Evolutionary conservation across 2,888 invertebrate species (phyloP), one percentile per base, ranked within the genome.

Genomic region (Drosophila imparisetae): DNA sequence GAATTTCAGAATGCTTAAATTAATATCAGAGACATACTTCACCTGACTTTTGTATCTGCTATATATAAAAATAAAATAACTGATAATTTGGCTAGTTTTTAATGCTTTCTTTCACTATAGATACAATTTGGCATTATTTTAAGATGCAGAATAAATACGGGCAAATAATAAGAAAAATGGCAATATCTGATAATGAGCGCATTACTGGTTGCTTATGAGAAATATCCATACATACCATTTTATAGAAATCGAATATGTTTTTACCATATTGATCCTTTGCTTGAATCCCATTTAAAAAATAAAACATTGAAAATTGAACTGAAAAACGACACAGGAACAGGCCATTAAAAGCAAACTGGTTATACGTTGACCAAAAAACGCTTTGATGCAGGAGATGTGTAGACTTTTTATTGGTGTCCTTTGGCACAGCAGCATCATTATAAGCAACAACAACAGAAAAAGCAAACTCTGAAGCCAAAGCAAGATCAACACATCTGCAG

Each of bases 341-440:
- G 32, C 53, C 66, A 73, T 63, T 10, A 55, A 59, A 38, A 15
- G 15, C 4, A 72, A 78, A 80, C 80, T 64, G 70, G 80, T 78
- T 78, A 38, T 52, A 21, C 32, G 34, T 48, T 34, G 34, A 36
- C 11, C 36, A 32, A 49, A 52, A 60, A 18, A 52, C 45, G 18
- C 52, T 65, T 61, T 38, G 64, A 62, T 53, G 50, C 66, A 40
- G 70, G 55, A 66, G 61, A 84, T 65, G 85, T 86, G 86, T 72
- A 72, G 87, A 86, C 66, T 82, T 86, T 89, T 86, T 89, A 86
- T 86, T 80, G 83, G 80, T 86, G 89, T 86, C 89, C 85, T 86
- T 86, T 89, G 87, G 85, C 83, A 66, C 67, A 75, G 75, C 82
- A 81, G 64, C 75, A 66, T 50, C 63, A 57, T 53, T 38, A 71